Evolutionary conservation across 2,888 invertebrate genomes (phyloP).

Genomic region (Apotomis capreana): DNA sequence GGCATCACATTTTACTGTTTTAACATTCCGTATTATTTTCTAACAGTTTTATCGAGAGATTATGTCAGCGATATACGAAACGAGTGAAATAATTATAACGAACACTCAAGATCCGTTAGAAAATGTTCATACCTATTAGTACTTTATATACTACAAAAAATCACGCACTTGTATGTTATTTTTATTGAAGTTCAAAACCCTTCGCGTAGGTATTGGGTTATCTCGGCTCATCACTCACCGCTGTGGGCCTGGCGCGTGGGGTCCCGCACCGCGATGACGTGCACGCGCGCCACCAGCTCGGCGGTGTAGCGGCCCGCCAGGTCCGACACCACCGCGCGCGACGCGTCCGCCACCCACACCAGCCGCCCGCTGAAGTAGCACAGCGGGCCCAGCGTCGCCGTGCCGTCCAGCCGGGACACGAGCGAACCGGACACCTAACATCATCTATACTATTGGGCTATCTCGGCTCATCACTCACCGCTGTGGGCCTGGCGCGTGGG

Average conservation of each 20-base stretch:
- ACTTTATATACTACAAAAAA: no score
- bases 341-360: slow-evolving; percentile 91
- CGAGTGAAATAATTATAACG: no score
- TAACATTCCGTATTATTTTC: no score
- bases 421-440: slow-evolving; percentile 43
- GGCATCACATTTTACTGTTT: no score
- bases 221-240: slow-evolving; percentile 62
- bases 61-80: no score
- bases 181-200: no score
- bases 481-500: slow-evolving; percentile 85
- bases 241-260: slow-evolving; percentile 85
- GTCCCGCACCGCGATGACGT: slow-evolving; percentile 89
- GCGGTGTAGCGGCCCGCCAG: slow-evolving; percentile 89
- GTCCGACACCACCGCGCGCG: slow-evolving; percentile 90
- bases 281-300: slow-evolving; percentile 85
- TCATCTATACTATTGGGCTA: no score
- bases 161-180: no score
- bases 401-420: slow-evolving; percentile 33
- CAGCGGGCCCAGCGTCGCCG: slow-evolving; percentile 86
- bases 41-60: no score
- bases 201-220: no score
- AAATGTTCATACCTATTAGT: no score
- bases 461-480: slow-evolving; percentile 62
- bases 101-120: no score
- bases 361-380: slow-evolving; percentile 92